Conservation (phyloP, 2,888 invertebrate species). For the Drosophila borborema region DNA sequence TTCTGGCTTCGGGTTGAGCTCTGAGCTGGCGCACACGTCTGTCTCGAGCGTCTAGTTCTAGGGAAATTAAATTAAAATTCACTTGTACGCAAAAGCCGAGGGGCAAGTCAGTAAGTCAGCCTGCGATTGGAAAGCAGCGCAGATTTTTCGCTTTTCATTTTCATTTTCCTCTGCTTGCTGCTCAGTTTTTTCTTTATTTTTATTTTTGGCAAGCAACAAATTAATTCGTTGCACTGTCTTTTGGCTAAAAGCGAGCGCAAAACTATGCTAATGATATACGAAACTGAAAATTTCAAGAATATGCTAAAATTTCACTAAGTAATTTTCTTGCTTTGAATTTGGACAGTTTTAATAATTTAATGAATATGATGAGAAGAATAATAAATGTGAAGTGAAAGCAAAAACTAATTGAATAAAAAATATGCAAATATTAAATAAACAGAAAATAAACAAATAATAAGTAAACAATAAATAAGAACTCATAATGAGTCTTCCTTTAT, state of each 20-base stretch:
- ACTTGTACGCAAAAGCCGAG: constrained; percentile 74
- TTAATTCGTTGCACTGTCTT: constrained; percentile 72
- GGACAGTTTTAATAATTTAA: neutral
- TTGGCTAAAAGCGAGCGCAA: constrained; percentile 28
- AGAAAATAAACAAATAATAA: neutral
- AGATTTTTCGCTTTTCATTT: constrained; percentile 63
- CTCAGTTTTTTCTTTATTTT: neutral
- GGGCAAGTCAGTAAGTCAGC: constrained; percentile 68
- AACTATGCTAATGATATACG: constrained; percentile 77
- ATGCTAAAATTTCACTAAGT: constrained; percentile 49
- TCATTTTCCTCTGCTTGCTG: constrained; percentile 16
- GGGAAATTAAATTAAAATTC: constrained; percentile 80
- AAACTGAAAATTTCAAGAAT: constrained; percentile 50
- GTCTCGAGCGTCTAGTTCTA: constrained; percentile 76
- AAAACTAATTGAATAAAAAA: constrained; percentile 3
- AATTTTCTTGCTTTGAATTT: constrained; percentile 21
- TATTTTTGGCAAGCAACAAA: constrained; percentile 58
- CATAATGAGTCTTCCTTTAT: constrained; percentile 6
- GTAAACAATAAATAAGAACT: neutral
- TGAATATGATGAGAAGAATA: constrained; percentile 1
- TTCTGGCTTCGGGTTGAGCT: constrained; percentile 46
- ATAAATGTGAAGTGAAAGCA: neutral
- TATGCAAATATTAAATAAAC: neutral
- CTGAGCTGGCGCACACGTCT: constrained; percentile 71
- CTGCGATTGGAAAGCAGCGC: constrained; percentile 71